phyloP scores from a whole-genome alignment of 1,140 invertebrate species.

The Lutraria rhynchaena region DNA sequence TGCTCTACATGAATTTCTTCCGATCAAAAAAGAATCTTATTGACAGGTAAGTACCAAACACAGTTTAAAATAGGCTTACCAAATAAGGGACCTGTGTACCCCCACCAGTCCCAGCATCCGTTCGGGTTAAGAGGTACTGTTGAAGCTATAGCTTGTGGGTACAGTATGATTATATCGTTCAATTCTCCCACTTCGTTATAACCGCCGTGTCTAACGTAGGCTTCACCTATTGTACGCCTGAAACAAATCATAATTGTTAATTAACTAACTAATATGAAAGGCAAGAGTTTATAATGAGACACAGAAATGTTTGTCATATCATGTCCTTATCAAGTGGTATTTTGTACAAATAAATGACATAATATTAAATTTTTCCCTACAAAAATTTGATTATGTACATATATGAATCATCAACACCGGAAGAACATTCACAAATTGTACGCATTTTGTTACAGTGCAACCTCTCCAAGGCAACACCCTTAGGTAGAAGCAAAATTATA shows the following conservation, averaged over 20 bases:
- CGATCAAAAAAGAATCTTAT: no score
- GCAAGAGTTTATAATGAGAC: background rate
- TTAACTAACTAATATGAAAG: background rate
- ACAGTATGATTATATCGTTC: constrained; percentile 82
- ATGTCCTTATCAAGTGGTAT: background rate
- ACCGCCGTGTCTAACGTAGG: constrained; percentile 78
- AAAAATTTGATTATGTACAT: no score
- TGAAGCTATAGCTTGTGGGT: constrained; percentile 78
- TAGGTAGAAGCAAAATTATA: no score
- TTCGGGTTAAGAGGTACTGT: constrained; percentile 76
- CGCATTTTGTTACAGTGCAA: no score
- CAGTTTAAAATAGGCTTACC: constrained; percentile 64
- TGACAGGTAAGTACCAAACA: no score
- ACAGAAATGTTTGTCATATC: background rate
- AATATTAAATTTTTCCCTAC: no score
- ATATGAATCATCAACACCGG: no score
- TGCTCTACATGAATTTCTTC: no score
- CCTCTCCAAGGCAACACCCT: no score
- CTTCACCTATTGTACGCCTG: constrained; percentile 70
- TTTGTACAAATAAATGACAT: no score
- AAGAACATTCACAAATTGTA: no score
- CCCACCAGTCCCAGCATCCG: constrained; percentile 83
- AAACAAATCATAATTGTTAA: background rate
- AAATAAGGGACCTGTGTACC: constrained; percentile 73
- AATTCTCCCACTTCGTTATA: constrained; percentile 82